Percentiles rank a stretch among this genome's conserved stretches.
Conservation (phyloP, 2,888 invertebrate genomes). For the Dendrolimus pini region DNA sequence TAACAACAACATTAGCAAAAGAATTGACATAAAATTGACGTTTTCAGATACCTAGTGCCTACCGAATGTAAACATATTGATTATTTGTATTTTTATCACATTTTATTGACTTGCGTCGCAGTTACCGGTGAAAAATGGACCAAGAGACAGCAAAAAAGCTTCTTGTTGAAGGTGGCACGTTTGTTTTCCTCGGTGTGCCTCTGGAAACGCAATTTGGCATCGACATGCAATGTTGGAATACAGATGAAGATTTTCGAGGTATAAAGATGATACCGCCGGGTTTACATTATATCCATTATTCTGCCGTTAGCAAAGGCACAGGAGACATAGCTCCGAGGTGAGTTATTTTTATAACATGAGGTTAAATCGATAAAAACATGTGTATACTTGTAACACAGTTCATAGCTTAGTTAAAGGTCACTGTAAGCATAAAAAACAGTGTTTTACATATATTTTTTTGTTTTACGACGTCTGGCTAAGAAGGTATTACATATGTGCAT, state of each 20-base stretch:
- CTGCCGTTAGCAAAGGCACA: constrained; percentile 78
- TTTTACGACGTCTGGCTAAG: too few relatives aligned
- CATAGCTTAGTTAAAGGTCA: too few relatives aligned
- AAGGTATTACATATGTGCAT: too few relatives aligned
- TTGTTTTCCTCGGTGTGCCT: constrained; percentile 92
- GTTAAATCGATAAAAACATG: too few relatives aligned
- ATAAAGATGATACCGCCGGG: constrained; percentile 99
- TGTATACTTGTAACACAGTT: too few relatives aligned
- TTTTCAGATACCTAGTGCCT: too few relatives aligned
- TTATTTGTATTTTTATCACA: constrained; percentile 25
- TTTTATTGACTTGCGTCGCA: constrained; percentile 25
- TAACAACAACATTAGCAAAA: too few relatives aligned
- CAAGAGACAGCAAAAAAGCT: constrained; percentile 85
- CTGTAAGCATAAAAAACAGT: too few relatives aligned
- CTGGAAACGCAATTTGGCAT: constrained; percentile 97
- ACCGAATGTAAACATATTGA: neutral
- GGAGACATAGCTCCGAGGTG: constrained; percentile 82
- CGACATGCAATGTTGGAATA: constrained; percentile 88
- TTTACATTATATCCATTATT: constrained; percentile 94
- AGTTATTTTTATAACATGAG: constrained; percentile 8
- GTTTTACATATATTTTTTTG: too few relatives aligned
- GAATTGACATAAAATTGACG: too few relatives aligned
- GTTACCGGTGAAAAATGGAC: constrained; percentile 75
- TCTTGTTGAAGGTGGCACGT: constrained; percentile 87
- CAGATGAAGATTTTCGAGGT: constrained; percentile 94